These are phyloP conservation scores for Clunio marinus DNA, from an alignment of 2,888 invertebrate genomes.

Conservation along the genomic window DNA sequence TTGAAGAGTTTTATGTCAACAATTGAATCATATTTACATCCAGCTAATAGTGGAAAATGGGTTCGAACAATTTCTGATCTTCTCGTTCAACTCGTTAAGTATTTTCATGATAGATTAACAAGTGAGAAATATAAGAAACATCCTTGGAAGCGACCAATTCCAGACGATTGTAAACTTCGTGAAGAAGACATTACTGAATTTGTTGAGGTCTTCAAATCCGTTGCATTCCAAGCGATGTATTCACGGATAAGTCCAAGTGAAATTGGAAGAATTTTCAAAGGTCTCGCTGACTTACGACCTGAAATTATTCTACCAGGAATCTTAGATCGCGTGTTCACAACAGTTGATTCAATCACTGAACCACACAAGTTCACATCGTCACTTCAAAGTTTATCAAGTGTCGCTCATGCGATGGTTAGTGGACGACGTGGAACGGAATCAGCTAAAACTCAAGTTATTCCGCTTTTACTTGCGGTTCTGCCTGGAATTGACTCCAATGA, in stretches of 20 bases:
- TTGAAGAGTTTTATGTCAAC: constrained; percentile 76
- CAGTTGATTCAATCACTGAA: constrained; percentile 81
- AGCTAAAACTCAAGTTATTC: constrained; percentile 29
- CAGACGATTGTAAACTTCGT: constrained; percentile 58
- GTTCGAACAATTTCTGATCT: constrained; percentile 63
- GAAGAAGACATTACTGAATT: constrained; percentile 78
- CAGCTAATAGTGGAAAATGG: constrained; percentile 84
- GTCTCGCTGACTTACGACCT: constrained; percentile 74
- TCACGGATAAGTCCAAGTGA: constrained; percentile 64
- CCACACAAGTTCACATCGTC: constrained; percentile 76
- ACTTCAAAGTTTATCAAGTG: constrained; percentile 65
- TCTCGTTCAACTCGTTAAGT: constrained; percentile 62
- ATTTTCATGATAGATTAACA: constrained; percentile 58
- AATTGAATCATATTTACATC: constrained; percentile 82
- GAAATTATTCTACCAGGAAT: constrained; percentile 77
- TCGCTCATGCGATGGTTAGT: constrained; percentile 62
- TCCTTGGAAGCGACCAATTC: constrained; percentile 50
- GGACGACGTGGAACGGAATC: not conserved
- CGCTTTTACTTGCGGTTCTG: constrained; percentile 59
- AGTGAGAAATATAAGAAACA: constrained; percentile 49
- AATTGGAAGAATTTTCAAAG: constrained; percentile 64
- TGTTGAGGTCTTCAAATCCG: constrained; percentile 69
- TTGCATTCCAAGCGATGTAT: constrained; percentile 74
- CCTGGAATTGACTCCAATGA: constrained; percentile 92
- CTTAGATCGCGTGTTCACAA: constrained; percentile 72